Evolutionary conservation across 2,888 invertebrate genomes (phyloP), one percentile per base, ranked within the genome.

Genomic region (Sipha maydis): DNA sequence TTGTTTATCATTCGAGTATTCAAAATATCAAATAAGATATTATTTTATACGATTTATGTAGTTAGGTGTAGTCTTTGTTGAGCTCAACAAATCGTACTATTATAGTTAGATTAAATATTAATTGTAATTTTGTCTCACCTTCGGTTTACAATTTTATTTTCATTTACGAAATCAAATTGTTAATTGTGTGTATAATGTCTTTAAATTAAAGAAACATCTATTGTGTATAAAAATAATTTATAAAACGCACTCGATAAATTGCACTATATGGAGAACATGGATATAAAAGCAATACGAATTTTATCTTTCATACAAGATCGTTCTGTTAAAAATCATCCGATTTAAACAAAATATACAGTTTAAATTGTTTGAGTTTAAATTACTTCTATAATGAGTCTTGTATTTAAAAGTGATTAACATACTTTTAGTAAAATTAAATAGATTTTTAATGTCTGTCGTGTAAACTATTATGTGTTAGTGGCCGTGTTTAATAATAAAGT

Each of bases 401-500:
- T 34, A 25, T 34, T 73, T 38, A 38, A 80, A 67, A n/a, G 8
- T 28, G 31, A 77, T 85, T 69, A 76, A 69, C 67, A 85, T 78
- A 85, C 77, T 48, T 77, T 77, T n/a, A 34, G 67, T 69, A 21
- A 78, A 85, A 85, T 85, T 25, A 28, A 76, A 85, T 85, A n/a
- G 69, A 69, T 85, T 78, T 69, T 85, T 85, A 78, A 85, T 85
- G 69, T 67, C 61, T 25, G 61, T 84, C 76, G 21, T 9, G 2
- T 67, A 48, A 25, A 85, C 9, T 25, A 67, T 28, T 14, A 67
- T 67, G 67, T 85, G 76, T 77, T 77, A n/a, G 25, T 76, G 61
- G 21, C 77, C 77, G 19, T 78, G 28, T 85, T 34, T 56, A 83
- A 83, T 83, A 48, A 67, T 75, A 75, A 7, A 31, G 71, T 71